Evolutionary conservation across 2,797 vertebrate genomes (phyloP), one percentile per base, ranked within the genome.

Genomic region (Garrulus glandarius): DNA sequence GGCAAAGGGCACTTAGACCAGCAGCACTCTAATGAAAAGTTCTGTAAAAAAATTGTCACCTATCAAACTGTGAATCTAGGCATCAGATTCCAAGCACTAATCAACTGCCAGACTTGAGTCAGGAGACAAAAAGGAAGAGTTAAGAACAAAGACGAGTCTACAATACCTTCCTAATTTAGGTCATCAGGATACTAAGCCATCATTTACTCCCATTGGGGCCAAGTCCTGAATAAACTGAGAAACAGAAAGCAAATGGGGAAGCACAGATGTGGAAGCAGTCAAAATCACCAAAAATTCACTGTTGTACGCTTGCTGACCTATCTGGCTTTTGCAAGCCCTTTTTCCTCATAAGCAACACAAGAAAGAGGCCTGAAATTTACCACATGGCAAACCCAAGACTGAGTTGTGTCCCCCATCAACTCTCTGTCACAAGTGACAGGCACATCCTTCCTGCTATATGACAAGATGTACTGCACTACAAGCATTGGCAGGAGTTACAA

Each of bases 341-440:
- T 72, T 44, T 57, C 20, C 39, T 60, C 46, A 52, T 27, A 64
- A 57, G 20, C 26, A 76, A 55, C 34, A 44, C 17, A 94, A 57
- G 36, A 76, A 61, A 61, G 29, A 80, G 36, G 61, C n/a, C 14
- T 67, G 34, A 90, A 75, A 68, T 79, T 34, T 13, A 56, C 4
- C 26, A 52, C 9, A 23, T 1, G 11, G 19, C 27, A 81, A 83
- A 76, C 15, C 5, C 60, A 71, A 77, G 15, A 52, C 41, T 56
- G 19, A 16, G 13, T 13, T 61, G n/a, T 3, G 9, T 1, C 15
- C 11, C 15, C 5, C 12, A 50, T 17, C 9, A 70, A 2, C 4
- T 39, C 49, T 52, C 70, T 76, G 36, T 17, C 56, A 26, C 19
- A 84, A 68, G 24, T 15, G 32, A 60, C 27, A 82, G 4, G 5